A percentile compares a stretch with the other conserved stretches of the same genome.
These are phyloP conservation scores for Dyspetes luteomarginatus DNA, from an alignment of 2,888 invertebrate genomes.

Conservation along the genomic window DNA sequence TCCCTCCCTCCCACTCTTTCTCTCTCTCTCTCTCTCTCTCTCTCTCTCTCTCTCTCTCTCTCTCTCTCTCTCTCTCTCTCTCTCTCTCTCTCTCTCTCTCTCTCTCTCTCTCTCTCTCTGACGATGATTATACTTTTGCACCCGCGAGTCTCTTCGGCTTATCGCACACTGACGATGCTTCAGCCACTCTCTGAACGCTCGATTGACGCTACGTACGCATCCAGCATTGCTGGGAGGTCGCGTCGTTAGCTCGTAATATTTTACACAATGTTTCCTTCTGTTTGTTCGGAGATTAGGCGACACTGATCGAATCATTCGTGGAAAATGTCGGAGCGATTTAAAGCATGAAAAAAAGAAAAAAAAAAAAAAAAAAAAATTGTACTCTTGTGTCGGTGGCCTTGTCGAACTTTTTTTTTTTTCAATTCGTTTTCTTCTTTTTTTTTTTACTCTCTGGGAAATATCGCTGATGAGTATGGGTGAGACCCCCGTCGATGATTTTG, in stretches of 20 bases:
- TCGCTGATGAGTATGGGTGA: not conserved
- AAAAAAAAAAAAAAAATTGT: not conserved
- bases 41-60: not conserved
- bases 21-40: not conserved
- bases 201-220: constrained; percentile 18
- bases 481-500: not conserved
- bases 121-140: constrained; percentile 30
- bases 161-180: constrained; percentile 14
- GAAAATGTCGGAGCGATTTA: constrained; percentile 10
- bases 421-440: not conserved
- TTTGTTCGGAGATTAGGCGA: constrained; percentile 30
- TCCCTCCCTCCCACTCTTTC: not conserved
- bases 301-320: constrained; percentile 39
- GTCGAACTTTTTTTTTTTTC: too few relatives aligned
- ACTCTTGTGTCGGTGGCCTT: not conserved
- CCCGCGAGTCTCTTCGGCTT: constrained; percentile 35
- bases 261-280: constrained; percentile 37
- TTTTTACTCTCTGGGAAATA: not conserved
- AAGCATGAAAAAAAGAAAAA: not conserved
- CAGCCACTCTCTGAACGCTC: constrained; percentile 17
- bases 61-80: not conserved
- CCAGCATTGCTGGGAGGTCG: not conserved
- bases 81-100: constrained; percentile 1
- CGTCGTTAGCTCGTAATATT: not conserved
- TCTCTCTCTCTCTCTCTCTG: not conserved